A percentile compares a stretch with the other conserved stretches of the same genome.
Evolutionary conservation across 1,140 invertebrate genomes (phyloP).

Genomic region (Halyomorpha halys): DNA sequence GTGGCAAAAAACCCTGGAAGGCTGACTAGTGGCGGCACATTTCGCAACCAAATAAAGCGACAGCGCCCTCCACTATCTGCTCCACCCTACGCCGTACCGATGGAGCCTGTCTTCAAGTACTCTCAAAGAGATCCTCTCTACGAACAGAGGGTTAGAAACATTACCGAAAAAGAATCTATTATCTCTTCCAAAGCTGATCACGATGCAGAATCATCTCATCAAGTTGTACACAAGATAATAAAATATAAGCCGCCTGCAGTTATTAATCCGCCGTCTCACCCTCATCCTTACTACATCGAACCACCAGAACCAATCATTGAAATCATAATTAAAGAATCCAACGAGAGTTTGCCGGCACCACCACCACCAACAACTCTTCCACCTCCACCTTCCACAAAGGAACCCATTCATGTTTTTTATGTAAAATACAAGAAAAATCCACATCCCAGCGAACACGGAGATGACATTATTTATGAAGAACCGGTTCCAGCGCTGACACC

Average conservation of each 20-base stretch:
- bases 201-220: neutral
- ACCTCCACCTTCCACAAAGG: conserved; percentile 39
- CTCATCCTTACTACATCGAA: conserved; percentile 50
- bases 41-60: neutral
- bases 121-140: conserved; percentile 66
- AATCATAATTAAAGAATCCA: conserved; percentile 82
- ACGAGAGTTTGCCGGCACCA: conserved; percentile 58
- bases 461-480: conserved; percentile 62
- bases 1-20: neutral
- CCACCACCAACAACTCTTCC: conserved; percentile 33
- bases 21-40: neutral
- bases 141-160: conserved; percentile 38
- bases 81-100: conserved; percentile 64
- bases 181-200: conserved; percentile 2
- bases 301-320: conserved; percentile 82
- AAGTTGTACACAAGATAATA: neutral
- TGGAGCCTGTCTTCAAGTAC: conserved; percentile 67
- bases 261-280: conserved; percentile 22
- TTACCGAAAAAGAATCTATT: neutral
- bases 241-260: neutral
- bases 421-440: conserved; percentile 75
- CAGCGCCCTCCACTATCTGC: conserved; percentile 3
- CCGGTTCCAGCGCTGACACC: conserved; percentile 63
- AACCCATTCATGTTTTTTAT: conserved; percentile 76
- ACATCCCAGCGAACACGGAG: conserved; percentile 30